phyloP scores from a whole-genome alignment of 2,113 vertebrate genomes.

The Laterallus jamaicensis region DNA sequence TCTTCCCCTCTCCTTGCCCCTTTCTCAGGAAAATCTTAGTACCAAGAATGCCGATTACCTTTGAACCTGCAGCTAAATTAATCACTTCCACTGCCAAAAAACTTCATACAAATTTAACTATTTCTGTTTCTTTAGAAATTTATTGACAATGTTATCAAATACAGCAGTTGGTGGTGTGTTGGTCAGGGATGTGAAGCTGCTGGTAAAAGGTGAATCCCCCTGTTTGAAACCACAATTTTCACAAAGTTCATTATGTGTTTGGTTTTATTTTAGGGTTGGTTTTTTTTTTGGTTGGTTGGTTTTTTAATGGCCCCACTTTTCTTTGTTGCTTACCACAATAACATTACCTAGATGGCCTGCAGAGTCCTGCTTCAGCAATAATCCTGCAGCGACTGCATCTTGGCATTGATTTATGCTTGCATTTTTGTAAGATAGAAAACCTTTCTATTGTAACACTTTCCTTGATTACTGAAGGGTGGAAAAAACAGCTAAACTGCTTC shows the following conservation, averaged over 20 bases:
- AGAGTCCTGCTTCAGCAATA: constrained; percentile 16
- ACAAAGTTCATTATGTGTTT: neutral
- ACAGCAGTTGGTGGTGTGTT: neutral
- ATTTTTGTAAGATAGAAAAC: constrained; percentile 28
- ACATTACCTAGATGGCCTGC: neutral
- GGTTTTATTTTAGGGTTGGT: too few species aligned
- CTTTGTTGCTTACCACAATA: neutral
- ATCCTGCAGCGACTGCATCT: neutral
- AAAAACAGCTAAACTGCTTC: neutral
- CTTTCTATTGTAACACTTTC: neutral
- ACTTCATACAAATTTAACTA: neutral
- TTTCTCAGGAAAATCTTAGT: neutral
- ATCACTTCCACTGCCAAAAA: neutral
- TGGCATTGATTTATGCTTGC: constrained; percentile 52
- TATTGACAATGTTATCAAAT: neutral
- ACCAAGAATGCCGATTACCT: neutral
- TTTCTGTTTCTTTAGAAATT: neutral
- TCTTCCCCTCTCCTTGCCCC: neutral
- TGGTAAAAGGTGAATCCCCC: neutral
- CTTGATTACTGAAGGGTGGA: constrained; percentile 21
- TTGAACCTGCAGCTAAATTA: neutral
- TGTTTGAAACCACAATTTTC: neutral
- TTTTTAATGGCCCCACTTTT: neutral
- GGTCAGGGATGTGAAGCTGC: neutral
- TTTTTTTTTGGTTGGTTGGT: neutral